Conservation (phyloP, 2,888 invertebrate species). For the Choristoneura rosaceana region DNA sequence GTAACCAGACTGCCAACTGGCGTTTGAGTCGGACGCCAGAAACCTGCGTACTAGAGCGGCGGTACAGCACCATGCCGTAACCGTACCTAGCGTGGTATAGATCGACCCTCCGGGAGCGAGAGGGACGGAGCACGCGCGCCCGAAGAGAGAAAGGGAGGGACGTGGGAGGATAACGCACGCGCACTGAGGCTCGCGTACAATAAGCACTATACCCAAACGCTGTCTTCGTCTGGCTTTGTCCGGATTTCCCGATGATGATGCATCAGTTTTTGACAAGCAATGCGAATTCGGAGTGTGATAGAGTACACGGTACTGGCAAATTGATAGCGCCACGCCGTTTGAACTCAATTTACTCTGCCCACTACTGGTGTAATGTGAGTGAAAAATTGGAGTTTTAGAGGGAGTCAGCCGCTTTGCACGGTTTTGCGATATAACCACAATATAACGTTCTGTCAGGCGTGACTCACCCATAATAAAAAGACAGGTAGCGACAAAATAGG, state of each 20-base stretch:
- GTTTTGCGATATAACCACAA: conserved; percentile 22
- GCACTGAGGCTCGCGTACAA: conserved; percentile 72
- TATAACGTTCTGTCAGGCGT: conserved; percentile 14
- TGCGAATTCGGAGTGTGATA: conserved; percentile 40
- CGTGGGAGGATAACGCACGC: conserved; percentile 77
- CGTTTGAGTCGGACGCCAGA: conserved; percentile 75
- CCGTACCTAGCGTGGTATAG: conserved; percentile 83
- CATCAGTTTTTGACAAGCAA: conserved; percentile 68
- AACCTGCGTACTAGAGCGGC: conserved; percentile 80
- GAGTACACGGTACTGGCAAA: conserved; percentile 30
- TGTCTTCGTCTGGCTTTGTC: conserved; percentile 80
- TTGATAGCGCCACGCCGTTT: conserved; percentile 34
- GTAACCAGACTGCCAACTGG: conserved; percentile 67
- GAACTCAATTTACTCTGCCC: conserved; percentile 29
- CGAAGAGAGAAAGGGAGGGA: conserved; percentile 59
- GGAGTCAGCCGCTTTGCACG: conserved; percentile 16
- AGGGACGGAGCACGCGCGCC: conserved; percentile 54
- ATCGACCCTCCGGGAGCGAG: conserved; percentile 81
- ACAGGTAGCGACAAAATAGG: background rate
- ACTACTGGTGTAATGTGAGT: conserved; percentile 1
- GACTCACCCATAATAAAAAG: conserved; percentile 24
- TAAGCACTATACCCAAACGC: conserved; percentile 73
- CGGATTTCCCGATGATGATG: conserved; percentile 81
- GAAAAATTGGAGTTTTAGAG: conserved; percentile 25
- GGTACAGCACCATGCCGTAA: conserved; percentile 70